Evolutionary conservation across 2,888 invertebrate genomes (phyloP).

Genomic region (Nymphalis polychloros): DNA sequence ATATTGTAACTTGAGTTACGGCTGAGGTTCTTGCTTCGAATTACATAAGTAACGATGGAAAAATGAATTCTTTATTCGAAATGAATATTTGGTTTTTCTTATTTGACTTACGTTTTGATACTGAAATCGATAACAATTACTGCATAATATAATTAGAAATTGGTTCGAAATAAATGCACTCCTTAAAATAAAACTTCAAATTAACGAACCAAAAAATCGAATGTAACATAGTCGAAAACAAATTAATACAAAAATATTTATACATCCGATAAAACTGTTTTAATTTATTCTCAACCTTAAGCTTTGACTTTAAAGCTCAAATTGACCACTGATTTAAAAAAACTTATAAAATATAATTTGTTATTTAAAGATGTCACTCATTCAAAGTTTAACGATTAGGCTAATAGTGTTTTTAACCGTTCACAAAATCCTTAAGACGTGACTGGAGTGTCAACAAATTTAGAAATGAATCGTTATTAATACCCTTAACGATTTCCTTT

Average conservation of each 20-base stretch:
- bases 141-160: too few species aligned
- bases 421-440: conserved; percentile 78
- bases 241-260: conserved; percentile 49
- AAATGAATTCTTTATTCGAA: conserved; percentile 6
- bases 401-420: conserved; percentile 79
- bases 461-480: conserved; percentile 73
- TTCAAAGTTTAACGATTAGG: conserved; percentile 30
- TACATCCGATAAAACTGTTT: conserved; percentile 18
- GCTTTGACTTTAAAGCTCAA: conserved; percentile 1
- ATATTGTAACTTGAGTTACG: conserved; percentile 33
- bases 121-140: too few species aligned
- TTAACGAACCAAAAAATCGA: conserved; percentile 65
- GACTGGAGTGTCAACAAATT: conserved; percentile 78
- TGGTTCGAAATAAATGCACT: conserved; percentile 56
- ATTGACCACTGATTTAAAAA: not conserved
- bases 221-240: conserved; percentile 71
- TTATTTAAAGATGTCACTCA: conserved; percentile 72
- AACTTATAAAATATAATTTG: conserved; percentile 1
- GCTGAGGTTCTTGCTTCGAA: conserved; percentile 16
- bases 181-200: conserved; percentile 73
- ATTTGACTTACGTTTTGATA: too few species aligned
- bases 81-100: not conserved
- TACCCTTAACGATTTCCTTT: conserved; percentile 65
- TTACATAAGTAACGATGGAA: conserved; percentile 3
- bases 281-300: conserved; percentile 1